These are phyloP conservation scores for Chesias legatella DNA, from an alignment of 2,888 invertebrate species.

Conservation along the genomic window DNA sequence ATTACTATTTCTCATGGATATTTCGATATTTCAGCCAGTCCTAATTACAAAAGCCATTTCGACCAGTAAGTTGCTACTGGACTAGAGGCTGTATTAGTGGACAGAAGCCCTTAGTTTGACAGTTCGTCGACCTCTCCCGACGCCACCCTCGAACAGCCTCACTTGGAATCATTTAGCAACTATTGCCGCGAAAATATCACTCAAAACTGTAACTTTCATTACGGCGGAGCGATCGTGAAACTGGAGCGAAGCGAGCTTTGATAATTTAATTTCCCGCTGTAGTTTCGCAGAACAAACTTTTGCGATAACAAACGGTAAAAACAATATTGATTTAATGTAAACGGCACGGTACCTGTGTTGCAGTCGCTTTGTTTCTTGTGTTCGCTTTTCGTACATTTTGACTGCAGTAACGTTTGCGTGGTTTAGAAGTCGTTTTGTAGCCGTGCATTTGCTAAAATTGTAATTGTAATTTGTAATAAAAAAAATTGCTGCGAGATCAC, in stretches of 20 bases:
- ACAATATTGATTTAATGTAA: slow-evolving; percentile 8
- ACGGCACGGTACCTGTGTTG: slow-evolving; percentile 1
- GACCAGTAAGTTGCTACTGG: no score
- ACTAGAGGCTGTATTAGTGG: no score
- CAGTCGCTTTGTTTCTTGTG: not conserved
- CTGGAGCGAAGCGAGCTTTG: slow-evolving; percentile 1
- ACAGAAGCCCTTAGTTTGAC: not conserved
- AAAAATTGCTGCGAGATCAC: no score
- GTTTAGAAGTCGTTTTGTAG: no score
- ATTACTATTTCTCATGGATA: no score
- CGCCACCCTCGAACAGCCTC: slow-evolving; percentile 3
- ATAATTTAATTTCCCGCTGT: slow-evolving; percentile 4
- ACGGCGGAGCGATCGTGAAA: not conserved
- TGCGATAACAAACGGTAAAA: not conserved
- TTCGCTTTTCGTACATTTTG: no score
- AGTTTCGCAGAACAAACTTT: slow-evolving; percentile 8
- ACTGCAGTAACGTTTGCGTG: no score
- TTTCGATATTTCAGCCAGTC: no score
- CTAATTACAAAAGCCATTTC: no score
- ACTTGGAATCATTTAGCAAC: no score
- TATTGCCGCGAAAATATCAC: not conserved
- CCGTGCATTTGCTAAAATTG: no score
- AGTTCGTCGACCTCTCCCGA: slow-evolving; percentile 5
- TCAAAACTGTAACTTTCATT: slow-evolving; percentile 6
- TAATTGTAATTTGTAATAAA: no score